phyloP scores from a whole-genome alignment of 2,888 invertebrate species.

The Sphaerophoria rueppellii region DNA sequence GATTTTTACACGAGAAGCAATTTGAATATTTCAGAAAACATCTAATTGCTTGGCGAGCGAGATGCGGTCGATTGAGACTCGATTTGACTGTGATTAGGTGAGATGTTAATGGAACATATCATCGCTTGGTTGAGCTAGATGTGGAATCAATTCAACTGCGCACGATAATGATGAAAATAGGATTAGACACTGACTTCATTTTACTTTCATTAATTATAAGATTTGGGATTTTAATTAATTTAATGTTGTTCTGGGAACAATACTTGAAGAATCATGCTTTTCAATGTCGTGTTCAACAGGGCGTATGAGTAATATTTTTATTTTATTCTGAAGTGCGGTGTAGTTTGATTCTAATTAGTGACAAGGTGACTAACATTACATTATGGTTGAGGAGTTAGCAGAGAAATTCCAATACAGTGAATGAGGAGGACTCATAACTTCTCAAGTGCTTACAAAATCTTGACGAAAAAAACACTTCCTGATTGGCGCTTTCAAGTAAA shows the following conservation, averaged over 20 bases:
- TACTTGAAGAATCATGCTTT: slow-evolving; percentile 11
- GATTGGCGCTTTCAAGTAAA: too few relatives aligned
- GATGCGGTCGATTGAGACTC: slow-evolving; percentile 34
- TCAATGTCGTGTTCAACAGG: slow-evolving; percentile 36
- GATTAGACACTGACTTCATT: slow-evolving; percentile 29
- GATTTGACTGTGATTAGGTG: neutral
- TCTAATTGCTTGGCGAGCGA: slow-evolving; percentile 36
- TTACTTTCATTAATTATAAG: slow-evolving; percentile 43
- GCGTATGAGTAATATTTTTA: slow-evolving; percentile 50
- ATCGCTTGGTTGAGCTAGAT: slow-evolving; percentile 24
- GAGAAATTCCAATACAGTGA: neutral
- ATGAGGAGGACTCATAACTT: too few relatives aligned
- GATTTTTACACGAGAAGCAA: slow-evolving; percentile 39
- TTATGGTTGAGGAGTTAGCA: neutral
- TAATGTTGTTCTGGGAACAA: slow-evolving; percentile 6
- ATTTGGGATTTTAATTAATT: slow-evolving; percentile 40
- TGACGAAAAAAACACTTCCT: too few relatives aligned
- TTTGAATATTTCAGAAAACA: slow-evolving; percentile 39
- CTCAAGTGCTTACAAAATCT: too few relatives aligned
- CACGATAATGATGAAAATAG: slow-evolving; percentile 15
- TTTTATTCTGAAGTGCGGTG: neutral
- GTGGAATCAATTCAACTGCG: neutral
- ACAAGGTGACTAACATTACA: slow-evolving; percentile 8
- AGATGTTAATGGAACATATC: slow-evolving; percentile 36
- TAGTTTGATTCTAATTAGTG: slow-evolving; percentile 9